Evolutionary conservation across 2,113 vertebrate genomes (phyloP), one percentile per base, ranked within the genome.

Genomic region (Zapus hudsonius): DNA sequence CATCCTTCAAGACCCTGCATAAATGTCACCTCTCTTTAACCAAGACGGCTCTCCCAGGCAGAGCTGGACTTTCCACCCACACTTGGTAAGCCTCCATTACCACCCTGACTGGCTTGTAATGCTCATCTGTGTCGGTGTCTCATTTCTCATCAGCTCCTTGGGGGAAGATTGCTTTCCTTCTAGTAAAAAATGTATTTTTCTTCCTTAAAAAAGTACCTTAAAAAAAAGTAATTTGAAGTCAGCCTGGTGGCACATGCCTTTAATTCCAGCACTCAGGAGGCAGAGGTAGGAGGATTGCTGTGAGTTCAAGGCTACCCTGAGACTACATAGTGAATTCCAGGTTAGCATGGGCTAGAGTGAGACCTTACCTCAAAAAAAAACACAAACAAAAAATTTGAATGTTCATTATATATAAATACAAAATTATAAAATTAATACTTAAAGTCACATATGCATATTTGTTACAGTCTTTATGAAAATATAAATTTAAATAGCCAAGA

Each of bases 151-250:
- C 55, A 74, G 91, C 38, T 74, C 52, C 67, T 87, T 73, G 31
- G 67, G 11, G 38, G 29, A 12, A 93, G 69, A 93, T 74, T 29
- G 90, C 80, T 89, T 87, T 91, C 84, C 7, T 93, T 42, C 59
- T 31, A 88, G 72, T 87, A 87, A 96, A 93, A 88, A 42, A 66
- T 20, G 29, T 47, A 55, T 69, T 36, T 84, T 91, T 73, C 23
- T 76, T 91, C 81, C 31, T 90, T 73, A 64, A n/a, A n/a, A n/a
- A n/a, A n/a, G n/a, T n/a, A n/a, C n/a, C n/a, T n/a, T n/a, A n/a
- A n/a, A n/a, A n/a, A 87, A 91, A 96, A 95, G 33, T 70, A 20
- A 89, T 87, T 91, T 90, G 63, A n/a, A n/a, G n/a, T n/a, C n/a
- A n/a, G n/a, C n/a, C n/a, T n/a, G n/a, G n/a, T n/a, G n/a, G n/a